These are phyloP conservation scores for Mastomys coucha DNA, from an alignment of 2,113 vertebrate species.

Conservation along the genomic window DNA sequence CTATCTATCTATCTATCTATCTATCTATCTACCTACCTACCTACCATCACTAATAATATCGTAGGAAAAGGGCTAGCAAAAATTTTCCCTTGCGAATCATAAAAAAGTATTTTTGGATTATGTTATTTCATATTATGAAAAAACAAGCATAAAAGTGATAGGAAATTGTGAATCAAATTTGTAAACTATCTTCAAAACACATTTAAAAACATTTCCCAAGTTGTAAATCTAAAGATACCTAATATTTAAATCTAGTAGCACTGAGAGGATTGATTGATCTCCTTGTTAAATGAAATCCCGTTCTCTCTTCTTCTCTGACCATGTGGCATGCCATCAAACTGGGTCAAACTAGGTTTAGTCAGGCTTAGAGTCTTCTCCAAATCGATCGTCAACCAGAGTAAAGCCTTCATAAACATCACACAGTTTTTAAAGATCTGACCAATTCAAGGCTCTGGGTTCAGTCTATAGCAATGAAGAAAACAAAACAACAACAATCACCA, in stretches of 20 bases:
- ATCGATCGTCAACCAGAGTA: not conserved
- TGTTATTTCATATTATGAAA: not conserved
- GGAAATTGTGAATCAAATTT: slow-evolving; percentile 10
- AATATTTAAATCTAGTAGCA: not conserved
- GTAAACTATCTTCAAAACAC: not conserved
- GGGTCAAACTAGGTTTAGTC: not conserved
- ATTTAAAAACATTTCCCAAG: not conserved
- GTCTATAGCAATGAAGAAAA: not conserved
- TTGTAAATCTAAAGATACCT: not conserved
- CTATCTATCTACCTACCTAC: not conserved
- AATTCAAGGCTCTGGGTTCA: not conserved
- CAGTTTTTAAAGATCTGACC: slow-evolving; percentile 12
- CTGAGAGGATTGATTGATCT: not conserved
- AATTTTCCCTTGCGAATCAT: slow-evolving; percentile 21
- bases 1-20: not conserved
- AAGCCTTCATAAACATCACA: not conserved
- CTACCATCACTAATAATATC: not conserved
- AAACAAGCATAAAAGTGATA: not conserved
- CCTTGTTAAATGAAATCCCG: not conserved
- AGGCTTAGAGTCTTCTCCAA: not conserved
- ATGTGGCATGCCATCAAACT: not conserved
- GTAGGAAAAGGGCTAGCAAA: not conserved
- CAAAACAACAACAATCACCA: no score
- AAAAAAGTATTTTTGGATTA: not conserved
- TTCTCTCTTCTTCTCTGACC: not conserved